phyloP scores from a whole-genome alignment of 2,113 vertebrate genomes.

The Seriola quinqueradiata region DNA sequence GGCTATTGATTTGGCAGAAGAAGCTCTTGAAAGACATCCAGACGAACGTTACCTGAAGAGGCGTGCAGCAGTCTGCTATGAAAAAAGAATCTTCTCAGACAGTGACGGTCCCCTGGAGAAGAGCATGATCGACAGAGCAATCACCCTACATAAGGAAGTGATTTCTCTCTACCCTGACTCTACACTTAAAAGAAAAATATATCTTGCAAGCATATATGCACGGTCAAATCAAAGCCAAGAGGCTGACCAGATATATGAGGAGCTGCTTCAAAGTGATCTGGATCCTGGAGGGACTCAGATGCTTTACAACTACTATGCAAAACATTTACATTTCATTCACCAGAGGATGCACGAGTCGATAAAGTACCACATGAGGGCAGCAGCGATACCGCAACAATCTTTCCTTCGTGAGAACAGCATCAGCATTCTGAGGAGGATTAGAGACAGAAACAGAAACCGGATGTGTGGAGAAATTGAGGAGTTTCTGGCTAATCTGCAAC shows the following conservation, averaged over 20 bases:
- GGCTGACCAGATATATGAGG: slow-evolving; percentile 45
- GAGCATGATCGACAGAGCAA: slow-evolving; percentile 39
- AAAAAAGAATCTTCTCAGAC: slow-evolving; percentile 15
- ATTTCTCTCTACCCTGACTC: slow-evolving; percentile 63
- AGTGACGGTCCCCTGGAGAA: background rate
- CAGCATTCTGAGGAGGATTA: slow-evolving; percentile 27
- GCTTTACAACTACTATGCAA: slow-evolving; percentile 61
- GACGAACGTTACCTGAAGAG: slow-evolving; percentile 55
- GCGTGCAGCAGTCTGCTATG: slow-evolving; percentile 61
- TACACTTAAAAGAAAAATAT: slow-evolving; percentile 13
- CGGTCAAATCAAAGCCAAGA: background rate
- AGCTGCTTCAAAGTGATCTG: slow-evolving; percentile 45
- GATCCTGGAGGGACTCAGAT: slow-evolving; percentile 39
- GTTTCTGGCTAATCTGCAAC: slow-evolving; percentile 48
- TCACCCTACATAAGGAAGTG: slow-evolving; percentile 55
- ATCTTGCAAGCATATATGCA: slow-evolving; percentile 52
- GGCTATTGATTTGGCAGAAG: slow-evolving; percentile 65
- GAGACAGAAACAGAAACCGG: slow-evolving; percentile 25
- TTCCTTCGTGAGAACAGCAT: slow-evolving; percentile 29
- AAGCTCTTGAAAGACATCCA: slow-evolving; percentile 60
- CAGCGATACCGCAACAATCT: slow-evolving; percentile 24
- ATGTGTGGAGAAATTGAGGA: slow-evolving; percentile 49
- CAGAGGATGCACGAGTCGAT: slow-evolving; percentile 31
- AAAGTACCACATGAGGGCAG: slow-evolving; percentile 59
- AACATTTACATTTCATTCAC: slow-evolving; percentile 20